Percentiles rank a stretch among this genome's conserved stretches.
Evolutionary conservation across 2,113 vertebrate species (phyloP).

Genomic region (Oplegnathus fasciatus): DNA sequence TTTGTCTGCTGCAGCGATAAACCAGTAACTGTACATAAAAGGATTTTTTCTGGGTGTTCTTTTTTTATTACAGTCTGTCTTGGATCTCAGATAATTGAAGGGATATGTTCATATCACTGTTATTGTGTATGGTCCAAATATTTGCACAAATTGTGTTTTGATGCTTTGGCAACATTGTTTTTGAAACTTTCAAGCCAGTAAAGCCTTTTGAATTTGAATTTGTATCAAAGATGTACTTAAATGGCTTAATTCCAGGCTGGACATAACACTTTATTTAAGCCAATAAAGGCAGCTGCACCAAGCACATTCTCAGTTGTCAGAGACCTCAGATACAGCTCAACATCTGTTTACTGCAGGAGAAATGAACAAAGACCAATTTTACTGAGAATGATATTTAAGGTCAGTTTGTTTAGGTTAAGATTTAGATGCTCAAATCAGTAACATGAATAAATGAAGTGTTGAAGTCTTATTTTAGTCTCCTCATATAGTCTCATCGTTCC

Average conservation of each 20-base stretch:
- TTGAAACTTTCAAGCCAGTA: too few species aligned
- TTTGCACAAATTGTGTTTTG: too few species aligned
- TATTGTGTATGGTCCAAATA: too few species aligned
- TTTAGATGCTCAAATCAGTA: background rate
- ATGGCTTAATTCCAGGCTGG: slow-evolving; percentile 14
- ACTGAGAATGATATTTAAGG: slow-evolving; percentile 8
- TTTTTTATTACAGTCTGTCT: slow-evolving; percentile 10
- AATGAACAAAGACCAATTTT: background rate
- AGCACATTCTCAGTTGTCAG: background rate
- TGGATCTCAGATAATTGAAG: slow-evolving; percentile 22
- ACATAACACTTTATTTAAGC: slow-evolving; percentile 18
- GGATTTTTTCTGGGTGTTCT: slow-evolving; percentile 7
- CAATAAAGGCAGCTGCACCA: slow-evolving; percentile 13
- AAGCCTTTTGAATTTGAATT: too few species aligned
- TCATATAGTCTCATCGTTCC: background rate
- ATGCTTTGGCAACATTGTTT: too few species aligned
- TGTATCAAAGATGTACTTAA: slow-evolving; percentile 27
- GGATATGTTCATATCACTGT: background rate
- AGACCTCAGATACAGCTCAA: background rate
- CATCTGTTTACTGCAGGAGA: background rate
- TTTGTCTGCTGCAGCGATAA: background rate
- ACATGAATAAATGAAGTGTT: background rate
- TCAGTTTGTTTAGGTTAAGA: background rate
- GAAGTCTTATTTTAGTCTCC: background rate
- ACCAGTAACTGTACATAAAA: background rate